Conservation (phyloP, 1,140 invertebrate genomes). For the Chrysoperla carnea region DNA sequence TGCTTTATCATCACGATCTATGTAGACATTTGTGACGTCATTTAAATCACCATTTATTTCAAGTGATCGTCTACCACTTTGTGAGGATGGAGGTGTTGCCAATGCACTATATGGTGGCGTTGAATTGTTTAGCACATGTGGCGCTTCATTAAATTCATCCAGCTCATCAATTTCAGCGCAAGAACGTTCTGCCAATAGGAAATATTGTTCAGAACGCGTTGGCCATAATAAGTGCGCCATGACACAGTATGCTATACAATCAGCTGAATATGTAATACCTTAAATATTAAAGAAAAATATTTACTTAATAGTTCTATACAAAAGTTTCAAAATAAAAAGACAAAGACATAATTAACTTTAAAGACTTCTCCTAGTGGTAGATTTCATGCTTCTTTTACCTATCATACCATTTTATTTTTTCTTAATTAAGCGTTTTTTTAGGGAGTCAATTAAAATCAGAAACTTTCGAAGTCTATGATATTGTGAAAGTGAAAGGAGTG, state of each 20-base stretch:
- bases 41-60: no score
- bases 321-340: background rate
- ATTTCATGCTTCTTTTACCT: no score
- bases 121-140: constrained; percentile 57
- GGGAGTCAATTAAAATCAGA: no score
- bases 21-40: no score
- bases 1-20: no score
- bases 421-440: no score
- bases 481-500: no score
- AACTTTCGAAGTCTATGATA: no score
- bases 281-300: constrained; percentile 7
- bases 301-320: constrained; percentile 2
- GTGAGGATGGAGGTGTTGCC: no score
- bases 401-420: no score
- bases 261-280: constrained; percentile 88
- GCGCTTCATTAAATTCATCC: constrained; percentile 85
- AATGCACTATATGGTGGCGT: constrained; percentile 3
- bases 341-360: background rate
- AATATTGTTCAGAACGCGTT: constrained; percentile 76
- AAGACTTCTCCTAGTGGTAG: background rate
- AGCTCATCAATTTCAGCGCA: constrained; percentile 62
- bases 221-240: constrained; percentile 91
- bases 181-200: constrained; percentile 48
- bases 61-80: no score
- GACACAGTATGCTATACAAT: constrained; percentile 84